Conservation (phyloP, 2,797 vertebrate genomes). For the Chiloscyllium punctatum region DNA sequence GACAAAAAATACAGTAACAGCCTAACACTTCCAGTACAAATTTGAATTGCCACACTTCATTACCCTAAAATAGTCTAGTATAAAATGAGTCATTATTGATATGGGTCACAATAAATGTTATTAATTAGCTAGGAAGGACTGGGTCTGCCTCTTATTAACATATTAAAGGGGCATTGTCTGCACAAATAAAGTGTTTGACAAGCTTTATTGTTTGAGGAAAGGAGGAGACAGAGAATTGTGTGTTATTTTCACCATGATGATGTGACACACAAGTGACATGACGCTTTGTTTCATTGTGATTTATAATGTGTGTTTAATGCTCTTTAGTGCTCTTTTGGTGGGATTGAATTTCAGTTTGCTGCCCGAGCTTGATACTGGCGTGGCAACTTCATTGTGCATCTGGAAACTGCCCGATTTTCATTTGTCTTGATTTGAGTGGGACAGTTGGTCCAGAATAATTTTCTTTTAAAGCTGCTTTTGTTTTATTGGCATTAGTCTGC, state of each 20-base stretch:
- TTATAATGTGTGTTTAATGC: conserved; percentile 1
- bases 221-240: conserved; percentile 15
- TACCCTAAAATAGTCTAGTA: not conserved
- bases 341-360: not conserved
- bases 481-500: not conserved
- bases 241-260: conserved; percentile 16
- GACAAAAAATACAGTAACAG: not conserved
- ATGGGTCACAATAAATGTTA: conserved; percentile 22
- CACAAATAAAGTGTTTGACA: conserved; percentile 8
- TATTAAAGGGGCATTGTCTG: conserved; percentile 1
- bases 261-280: not conserved
- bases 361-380: not conserved
- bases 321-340: not conserved
- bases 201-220: conserved; percentile 19
- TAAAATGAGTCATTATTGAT: conserved; percentile 35
- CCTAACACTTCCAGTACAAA: not conserved
- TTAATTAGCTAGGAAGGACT: conserved; percentile 32
- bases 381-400: not conserved
- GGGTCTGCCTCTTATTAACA: conserved; percentile 32
- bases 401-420: not conserved
- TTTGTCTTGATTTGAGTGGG: not conserved
- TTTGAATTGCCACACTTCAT: not conserved
- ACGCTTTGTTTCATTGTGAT: conserved; percentile 23
- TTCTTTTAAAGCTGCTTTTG: not conserved
- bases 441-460: not conserved